These are phyloP conservation scores for Acanthis flammea DNA, from an alignment of 2,797 vertebrate species.

Conservation along the genomic window DNA sequence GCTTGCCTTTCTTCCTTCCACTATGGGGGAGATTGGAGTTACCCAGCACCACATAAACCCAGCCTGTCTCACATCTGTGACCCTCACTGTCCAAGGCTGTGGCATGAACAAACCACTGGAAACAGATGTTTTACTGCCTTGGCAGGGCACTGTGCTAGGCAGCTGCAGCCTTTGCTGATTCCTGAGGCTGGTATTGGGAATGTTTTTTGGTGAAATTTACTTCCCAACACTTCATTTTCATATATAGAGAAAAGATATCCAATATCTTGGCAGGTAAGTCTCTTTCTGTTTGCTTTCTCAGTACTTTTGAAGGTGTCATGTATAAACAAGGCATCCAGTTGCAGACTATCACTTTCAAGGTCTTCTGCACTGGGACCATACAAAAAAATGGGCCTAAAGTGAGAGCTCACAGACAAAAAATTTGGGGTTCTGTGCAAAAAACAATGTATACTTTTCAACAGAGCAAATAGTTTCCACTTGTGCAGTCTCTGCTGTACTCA, in stretches of 20 bases:
- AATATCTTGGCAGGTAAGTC: neutral
- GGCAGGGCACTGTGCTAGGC: neutral
- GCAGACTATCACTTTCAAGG: neutral
- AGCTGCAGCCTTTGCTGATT: rapidly evolving
- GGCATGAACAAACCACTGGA: neutral
- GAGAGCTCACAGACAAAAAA: neutral
- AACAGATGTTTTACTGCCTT: neutral
- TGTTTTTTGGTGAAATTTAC: neutral
- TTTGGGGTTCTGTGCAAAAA: neutral
- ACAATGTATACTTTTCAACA: neutral
- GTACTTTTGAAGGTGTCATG: neutral
- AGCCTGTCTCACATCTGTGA: neutral
- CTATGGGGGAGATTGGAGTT: rapidly evolving
- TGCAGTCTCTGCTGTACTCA: neutral
- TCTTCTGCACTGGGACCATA: neutral
- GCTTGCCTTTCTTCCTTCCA: neutral
- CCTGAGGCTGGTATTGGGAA: neutral
- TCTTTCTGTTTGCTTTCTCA: neutral
- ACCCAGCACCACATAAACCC: neutral
- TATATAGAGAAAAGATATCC: neutral
- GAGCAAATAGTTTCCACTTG: neutral
- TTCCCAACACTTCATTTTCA: neutral
- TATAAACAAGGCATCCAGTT: neutral
- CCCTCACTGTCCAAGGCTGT: neutral
- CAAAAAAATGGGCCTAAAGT: neutral